Percentiles rank a stretch among this genome's conserved stretches.
phyloP scores from a whole-genome alignment of 2,888 invertebrate genomes.

The Campopleginae sp. region DNA sequence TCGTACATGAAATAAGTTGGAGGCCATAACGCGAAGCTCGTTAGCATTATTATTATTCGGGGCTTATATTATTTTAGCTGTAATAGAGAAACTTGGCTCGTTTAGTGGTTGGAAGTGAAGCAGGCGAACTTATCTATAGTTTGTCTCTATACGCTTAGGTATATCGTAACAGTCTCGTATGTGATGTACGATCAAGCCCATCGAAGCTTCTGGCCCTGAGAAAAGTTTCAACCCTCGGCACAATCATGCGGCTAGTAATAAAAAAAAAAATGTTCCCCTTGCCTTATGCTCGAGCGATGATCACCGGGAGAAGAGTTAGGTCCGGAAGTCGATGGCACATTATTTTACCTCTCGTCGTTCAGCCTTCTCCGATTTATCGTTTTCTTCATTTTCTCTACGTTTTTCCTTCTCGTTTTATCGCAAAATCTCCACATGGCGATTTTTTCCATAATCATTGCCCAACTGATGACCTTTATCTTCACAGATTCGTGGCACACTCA shows the following conservation, averaged over 20 bases:
- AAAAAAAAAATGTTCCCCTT: conserved; percentile 1
- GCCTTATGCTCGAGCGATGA: background rate
- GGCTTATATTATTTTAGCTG: conserved; percentile 44
- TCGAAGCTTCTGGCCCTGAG: background rate
- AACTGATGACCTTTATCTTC: conserved; percentile 52
- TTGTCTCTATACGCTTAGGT: background rate
- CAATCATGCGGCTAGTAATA: conserved; percentile 11
- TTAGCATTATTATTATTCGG: conserved; percentile 52
- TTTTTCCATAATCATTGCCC: background rate
- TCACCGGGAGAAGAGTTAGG: background rate
- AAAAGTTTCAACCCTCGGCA: conserved; percentile 25
- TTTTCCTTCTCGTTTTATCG: conserved; percentile 28
- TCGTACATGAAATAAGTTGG: background rate
- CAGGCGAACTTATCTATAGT: conserved; percentile 5
- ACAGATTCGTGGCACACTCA: conserved; percentile 16
- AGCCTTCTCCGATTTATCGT: conserved; percentile 11
- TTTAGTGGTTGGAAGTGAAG: conserved; percentile 30
- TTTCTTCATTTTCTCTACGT: background rate
- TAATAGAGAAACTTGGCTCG: conserved; percentile 63
- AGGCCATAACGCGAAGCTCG: conserved; percentile 33
- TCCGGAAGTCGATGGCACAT: conserved; percentile 19
- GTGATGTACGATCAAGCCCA: conserved; percentile 18
- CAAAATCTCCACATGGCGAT: conserved; percentile 21
- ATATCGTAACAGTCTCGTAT: conserved; percentile 19
- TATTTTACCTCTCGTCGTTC: conserved; percentile 8